Evolutionary conservation across 2,888 invertebrate genomes (phyloP), one percentile per base, ranked within the genome.

Genomic region (Ashinkailepas kermadecensis): DNA sequence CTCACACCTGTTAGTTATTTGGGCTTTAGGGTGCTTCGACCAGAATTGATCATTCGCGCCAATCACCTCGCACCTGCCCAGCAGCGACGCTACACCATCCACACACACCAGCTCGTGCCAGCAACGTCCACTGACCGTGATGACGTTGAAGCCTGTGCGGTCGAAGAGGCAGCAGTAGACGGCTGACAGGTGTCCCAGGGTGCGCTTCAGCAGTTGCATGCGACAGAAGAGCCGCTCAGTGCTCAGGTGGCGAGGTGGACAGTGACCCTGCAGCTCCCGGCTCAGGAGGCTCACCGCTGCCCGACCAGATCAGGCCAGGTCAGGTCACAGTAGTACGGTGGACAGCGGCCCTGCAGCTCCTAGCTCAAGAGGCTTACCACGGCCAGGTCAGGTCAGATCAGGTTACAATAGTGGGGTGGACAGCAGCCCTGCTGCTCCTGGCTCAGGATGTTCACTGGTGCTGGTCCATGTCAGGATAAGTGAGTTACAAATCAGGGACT

Each of bases 121-220:
- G 39, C 39, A 39, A 39, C 39, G 39, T 39, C 23, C 12, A 87
- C 89, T 88, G 88, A 93, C 94, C 0, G 98, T 98, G 84, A 98
- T 91, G 83, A 98, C 93, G 86, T 94, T 97, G 86, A 92, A 91
- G 6, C 98, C 98, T 18, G 95, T 94, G 84, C 94, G 91, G 89
- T 99, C 99, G 88, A 96, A 98, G 54, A 95, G 90, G 57, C 99
- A 92, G 89, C 99, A 99, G 89, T 98, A 99, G 1, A 98, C 97
- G n/a, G 97, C 94, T 0, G 97, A 95, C 82, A 99, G 90, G 87
- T 99, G 99, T 0, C 98, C 99, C 80, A 97, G 90, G 3, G 96
- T 96, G 82, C 94, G 91, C 59, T 94, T 90, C 87, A 94, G 92
- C 84, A 94, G 89, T 86, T 92, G 91, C 84, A 94, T 88, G 85